Base-by-base conservation (phyloP, 2,797 vertebrate species). In the Argya squamiceps region DNA sequence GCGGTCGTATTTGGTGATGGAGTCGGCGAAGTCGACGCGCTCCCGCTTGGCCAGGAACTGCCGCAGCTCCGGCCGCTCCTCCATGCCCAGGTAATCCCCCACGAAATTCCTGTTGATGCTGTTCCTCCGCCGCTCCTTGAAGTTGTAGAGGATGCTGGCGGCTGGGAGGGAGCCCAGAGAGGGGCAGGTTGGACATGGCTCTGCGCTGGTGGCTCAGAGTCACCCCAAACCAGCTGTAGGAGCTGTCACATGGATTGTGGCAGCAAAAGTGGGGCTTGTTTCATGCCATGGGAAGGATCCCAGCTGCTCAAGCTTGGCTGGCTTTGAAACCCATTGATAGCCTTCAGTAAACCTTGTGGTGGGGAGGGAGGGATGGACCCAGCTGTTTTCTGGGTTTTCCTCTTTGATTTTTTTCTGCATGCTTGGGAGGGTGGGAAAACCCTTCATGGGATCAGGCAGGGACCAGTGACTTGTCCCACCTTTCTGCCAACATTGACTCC, bases 71-170 rank as follows among this genome's bases (percentile, higher is more conserved):
- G 99, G 99, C 77, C 95, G 97, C 82, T 99, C 99, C 95, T 99
- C 99, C 98, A 99, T 98, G 39, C 99, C 99, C 74, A 99, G 98
- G 92, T 99, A 99, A 96, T 99, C 99, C 0, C 99, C 99, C 6
- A 99, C 99, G 2, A 99, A 99, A 97, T 99, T 99, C 91, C 99
- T 98, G 97, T 99, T 99, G 97, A 99, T 99, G 97, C 99, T 99
- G 97, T 99, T 99, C 86, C 97, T 98, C 92, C 99, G 95, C 12
- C 99, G 93, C 96, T 99, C 99, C 92, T 99, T 99, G 81, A 98
- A 99, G 97, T 99, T 99, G 97, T 99, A 99, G 80, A 99, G 98
- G 98, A 99, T 99, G 96, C 99, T 98, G 55, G 99, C 99, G 14
- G 99, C 99, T 99, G 95, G 0, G 44, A 2, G 15, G 23, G 46